Conservation (phyloP, 2,113 vertebrate genomes). For the Onychorhynchus coronatus region DNA sequence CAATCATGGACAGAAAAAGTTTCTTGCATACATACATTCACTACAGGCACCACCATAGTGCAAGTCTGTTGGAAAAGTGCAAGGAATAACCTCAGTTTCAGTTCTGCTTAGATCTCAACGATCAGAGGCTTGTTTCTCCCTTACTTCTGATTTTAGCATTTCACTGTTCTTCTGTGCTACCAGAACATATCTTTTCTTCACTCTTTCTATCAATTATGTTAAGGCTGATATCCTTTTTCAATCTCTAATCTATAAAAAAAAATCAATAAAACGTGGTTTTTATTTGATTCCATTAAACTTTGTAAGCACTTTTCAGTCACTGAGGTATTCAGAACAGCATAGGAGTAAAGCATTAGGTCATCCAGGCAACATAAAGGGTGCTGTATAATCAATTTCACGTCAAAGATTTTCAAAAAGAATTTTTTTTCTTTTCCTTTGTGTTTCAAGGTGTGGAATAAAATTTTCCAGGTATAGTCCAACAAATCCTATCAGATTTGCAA, state of each 20-base stretch:
- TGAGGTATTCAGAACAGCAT: fast-evolving
- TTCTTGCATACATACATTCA: neutral
- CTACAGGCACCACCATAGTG: neutral
- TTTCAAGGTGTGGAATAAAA: neutral
- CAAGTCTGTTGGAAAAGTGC: neutral
- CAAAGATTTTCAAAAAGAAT: neutral
- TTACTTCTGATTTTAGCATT: neutral
- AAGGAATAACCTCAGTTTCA: neutral
- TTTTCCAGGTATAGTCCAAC: neutral
- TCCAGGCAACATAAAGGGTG: neutral
- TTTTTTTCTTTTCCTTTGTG: neutral
- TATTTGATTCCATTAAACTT: neutral
- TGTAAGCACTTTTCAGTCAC: neutral
- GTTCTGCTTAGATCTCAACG: neutral
- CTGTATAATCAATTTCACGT: neutral
- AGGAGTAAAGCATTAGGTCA: neutral
- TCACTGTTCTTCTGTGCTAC: neutral
- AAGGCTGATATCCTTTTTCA: neutral
- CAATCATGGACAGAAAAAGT: neutral
- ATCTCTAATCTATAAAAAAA: neutral
- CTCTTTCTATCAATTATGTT: neutral
- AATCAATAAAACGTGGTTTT: fast-evolving
- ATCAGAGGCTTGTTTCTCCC: neutral
- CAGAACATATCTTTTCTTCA: neutral
- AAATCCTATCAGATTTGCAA: neutral